Base-by-base conservation (phyloP, 1,140 invertebrate genomes). In the Leptinotarsa lineolata region DNA sequence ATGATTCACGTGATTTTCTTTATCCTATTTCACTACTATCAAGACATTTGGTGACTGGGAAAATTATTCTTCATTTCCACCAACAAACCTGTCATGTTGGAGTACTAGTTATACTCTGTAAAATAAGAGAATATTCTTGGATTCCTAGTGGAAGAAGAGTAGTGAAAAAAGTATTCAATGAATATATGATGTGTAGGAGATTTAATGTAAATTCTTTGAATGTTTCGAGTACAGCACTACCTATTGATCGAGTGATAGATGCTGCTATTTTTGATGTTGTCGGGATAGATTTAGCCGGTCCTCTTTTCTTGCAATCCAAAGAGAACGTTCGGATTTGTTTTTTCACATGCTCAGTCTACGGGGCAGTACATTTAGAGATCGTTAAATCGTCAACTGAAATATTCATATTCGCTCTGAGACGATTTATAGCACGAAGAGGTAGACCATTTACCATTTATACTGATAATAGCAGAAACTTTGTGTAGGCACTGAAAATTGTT, bases 301-400 rank as follows among this genome's bases (percentile, higher is more conserved):
- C 63, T 3, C 78, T 80, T 21, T 39, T 82, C 18, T 75, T 73
- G 18, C 13, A 67, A 58, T 81, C 83, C 61, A 65, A 39, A 18
- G 20, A 3, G 22, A 20, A 65, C 1, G 71, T 73, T 13, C 82
- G 80, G 82, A 73, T 83, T 46, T 77, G 78, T 58, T 20, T 85
- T 12, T 85, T 85, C 58, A 82, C 75, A 5, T 77, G 77, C 64
- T 75, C 73, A 6, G 71, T 81, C 11, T 83, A 81, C 70, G 61
- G 81, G 60, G 83, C 82, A 4, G 76, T 85, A 4, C 83, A 85
- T 77, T 60, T 86, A 5, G 84, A 86, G 74, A 46, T 85, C 12
- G 75, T 79, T 3, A 65, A 66, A 2, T 78, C 79, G 18, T 79
- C 78, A 1, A 82, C 81, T 12, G 74, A 78, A 15, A 63, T 44